A percentile compares a stretch with the other conserved stretches of the same genome.
These are phyloP conservation scores for Coremacera marginata DNA, from an alignment of 2,888 invertebrate species.

Conservation along the genomic window DNA sequence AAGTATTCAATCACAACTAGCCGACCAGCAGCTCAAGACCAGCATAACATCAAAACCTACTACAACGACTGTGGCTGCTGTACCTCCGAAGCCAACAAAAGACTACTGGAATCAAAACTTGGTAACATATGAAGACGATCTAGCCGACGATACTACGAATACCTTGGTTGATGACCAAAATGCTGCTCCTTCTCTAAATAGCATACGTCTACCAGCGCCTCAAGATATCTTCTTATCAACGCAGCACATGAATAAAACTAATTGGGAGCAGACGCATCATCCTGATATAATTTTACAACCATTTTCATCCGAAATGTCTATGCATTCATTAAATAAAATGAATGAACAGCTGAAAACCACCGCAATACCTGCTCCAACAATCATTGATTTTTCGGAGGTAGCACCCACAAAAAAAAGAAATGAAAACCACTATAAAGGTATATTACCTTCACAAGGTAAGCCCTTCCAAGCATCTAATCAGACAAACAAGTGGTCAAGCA, in stretches of 20 bases:
- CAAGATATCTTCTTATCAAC: not conserved
- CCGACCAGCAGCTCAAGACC: not conserved
- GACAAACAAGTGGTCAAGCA: not conserved
- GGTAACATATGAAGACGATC: not conserved
- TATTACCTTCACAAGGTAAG: slow-evolving; percentile 14
- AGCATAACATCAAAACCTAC: not conserved
- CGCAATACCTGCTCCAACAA: not conserved
- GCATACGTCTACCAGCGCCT: slow-evolving; percentile 15
- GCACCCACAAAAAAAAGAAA: not conserved
- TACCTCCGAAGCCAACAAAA: not conserved
- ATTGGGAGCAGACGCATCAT: too few relatives aligned
- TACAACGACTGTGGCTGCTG: not conserved
- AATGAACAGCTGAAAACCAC: not conserved
- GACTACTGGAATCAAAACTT: slow-evolving; percentile 15
- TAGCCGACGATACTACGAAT: not conserved
- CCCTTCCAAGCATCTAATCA: slow-evolving; percentile 14
- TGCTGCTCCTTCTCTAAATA: slow-evolving; percentile 36
- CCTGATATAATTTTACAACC: not conserved
- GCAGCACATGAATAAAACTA: not conserved
- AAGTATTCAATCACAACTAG: not conserved
- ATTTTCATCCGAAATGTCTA: slow-evolving; percentile 3
- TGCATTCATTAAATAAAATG: not conserved
- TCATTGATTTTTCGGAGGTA: not conserved
- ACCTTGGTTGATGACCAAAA: slow-evolving; percentile 39
- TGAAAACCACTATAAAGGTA: not conserved